A percentile compares a stretch with the other conserved stretches of the same genome.
Evolutionary conservation across 2,113 vertebrate genomes (phyloP).

Genomic region (Triplophysa tibetana): DNA sequence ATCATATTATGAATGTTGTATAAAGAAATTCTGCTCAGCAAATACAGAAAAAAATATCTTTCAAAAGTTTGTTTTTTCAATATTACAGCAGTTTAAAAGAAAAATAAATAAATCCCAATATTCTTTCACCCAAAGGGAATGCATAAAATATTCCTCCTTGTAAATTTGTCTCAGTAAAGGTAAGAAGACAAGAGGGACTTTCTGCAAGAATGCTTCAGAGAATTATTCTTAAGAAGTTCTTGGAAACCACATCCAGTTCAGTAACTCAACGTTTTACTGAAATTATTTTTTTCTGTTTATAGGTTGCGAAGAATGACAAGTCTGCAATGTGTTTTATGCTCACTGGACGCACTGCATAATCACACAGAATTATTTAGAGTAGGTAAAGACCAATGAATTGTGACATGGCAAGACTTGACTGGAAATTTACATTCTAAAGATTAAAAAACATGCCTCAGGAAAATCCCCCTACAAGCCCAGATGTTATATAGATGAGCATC

Average conservation of each 20-base stretch:
- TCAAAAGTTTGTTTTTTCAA: not conserved
- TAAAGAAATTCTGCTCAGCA: conserved; percentile 16
- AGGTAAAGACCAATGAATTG: too few relatives aligned
- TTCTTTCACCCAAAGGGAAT: not conserved
- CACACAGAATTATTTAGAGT: too few relatives aligned
- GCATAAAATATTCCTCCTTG: not conserved
- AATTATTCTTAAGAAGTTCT: not conserved
- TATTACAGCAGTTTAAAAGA: not conserved
- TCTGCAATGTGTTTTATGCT: not conserved
- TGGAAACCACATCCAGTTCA: not conserved
- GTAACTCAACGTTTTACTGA: not conserved
- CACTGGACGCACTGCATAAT: not conserved
- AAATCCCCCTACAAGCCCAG: conserved; percentile 10
- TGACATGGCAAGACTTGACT: too few relatives aligned
- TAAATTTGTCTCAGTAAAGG: not conserved
- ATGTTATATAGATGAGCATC: conserved; percentile 10
- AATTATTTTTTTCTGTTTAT: not conserved
- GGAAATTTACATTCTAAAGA: not conserved
- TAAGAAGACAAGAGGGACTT: not conserved
- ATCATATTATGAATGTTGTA: not conserved
- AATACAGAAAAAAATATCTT: not conserved
- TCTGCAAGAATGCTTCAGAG: not conserved
- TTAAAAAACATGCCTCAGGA: conserved; percentile 3
- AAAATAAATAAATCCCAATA: not conserved
- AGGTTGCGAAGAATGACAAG: not conserved